Evolutionary conservation across 2,888 invertebrate species (phyloP).

Genomic region (Drosophila hamatofila): DNA sequence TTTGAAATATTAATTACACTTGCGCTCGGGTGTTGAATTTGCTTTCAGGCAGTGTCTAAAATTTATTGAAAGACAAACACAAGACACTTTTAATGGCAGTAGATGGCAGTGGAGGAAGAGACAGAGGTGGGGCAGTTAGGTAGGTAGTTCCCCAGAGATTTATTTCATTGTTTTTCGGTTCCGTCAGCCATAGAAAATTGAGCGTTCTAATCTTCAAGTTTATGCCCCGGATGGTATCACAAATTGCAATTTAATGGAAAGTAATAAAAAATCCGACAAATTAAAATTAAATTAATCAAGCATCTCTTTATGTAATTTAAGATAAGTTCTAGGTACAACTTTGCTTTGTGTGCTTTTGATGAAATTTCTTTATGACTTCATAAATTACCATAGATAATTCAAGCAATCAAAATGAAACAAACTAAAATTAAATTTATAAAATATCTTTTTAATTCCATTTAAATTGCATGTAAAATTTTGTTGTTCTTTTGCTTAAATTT

Average conservation of each 20-base stretch:
- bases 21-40: constrained; percentile 66
- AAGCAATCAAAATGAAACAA: not conserved
- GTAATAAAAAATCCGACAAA: constrained; percentile 14
- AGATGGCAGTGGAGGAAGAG: not conserved
- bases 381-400: not conserved
- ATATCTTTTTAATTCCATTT: not conserved
- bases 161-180: constrained; percentile 66
- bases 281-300: not conserved
- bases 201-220: constrained; percentile 21
- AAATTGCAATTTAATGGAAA: constrained; percentile 31
- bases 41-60: constrained; percentile 42
- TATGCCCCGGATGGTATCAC: constrained; percentile 19
- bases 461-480: not conserved
- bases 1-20: constrained; percentile 81
- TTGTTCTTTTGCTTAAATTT: too few species aligned
- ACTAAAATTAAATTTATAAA: not conserved
- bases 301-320: not conserved
- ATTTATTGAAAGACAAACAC: constrained; percentile 74
- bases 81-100: constrained; percentile 50
- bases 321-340: not conserved
- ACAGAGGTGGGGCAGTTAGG: not conserved
- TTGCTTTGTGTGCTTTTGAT: not conserved
- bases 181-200: constrained; percentile 24
- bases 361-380: not conserved
- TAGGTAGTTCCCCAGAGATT: constrained; percentile 42